Percentiles rank a stretch among this genome's conserved stretches.
These are phyloP conservation scores for Falco punctatus DNA, from an alignment of 2,113 vertebrate genomes.

Conservation along the genomic window DNA sequence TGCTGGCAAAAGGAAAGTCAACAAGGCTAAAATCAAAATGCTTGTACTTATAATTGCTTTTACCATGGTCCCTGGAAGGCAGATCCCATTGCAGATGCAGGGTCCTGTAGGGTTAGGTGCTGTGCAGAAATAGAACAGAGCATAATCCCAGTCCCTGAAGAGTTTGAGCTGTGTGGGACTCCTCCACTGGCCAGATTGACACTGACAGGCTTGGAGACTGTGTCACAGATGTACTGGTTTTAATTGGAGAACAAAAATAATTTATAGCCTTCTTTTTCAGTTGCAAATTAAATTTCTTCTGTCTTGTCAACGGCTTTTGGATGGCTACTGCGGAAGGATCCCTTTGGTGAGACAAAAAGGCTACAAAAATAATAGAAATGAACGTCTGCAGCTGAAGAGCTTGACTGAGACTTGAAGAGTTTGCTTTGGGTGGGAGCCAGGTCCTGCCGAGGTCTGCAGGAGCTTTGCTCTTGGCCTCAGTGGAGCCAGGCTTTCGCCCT, in stretches of 20 bases:
- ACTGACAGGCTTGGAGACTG: fast-evolving
- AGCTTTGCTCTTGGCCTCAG: slow-evolving; percentile 12
- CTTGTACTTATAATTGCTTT: neutral
- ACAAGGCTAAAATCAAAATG: neutral
- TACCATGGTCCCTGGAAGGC: neutral
- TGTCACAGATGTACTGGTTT: neutral
- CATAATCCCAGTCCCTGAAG: neutral
- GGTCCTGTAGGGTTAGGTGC: neutral
- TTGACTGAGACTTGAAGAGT: slow-evolving; percentile 5
- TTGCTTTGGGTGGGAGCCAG: slow-evolving; percentile 47
- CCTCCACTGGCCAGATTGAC: neutral
- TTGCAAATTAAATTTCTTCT: slow-evolving; percentile 19
- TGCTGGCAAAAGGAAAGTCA: slow-evolving; percentile 39
- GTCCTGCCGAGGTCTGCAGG: slow-evolving; percentile 37
- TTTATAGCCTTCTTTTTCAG: neutral
- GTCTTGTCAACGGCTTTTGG: neutral
- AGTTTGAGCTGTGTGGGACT: neutral
- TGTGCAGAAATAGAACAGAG: neutral
- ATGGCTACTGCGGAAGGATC: neutral
- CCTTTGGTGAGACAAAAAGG: neutral
- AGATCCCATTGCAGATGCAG: neutral
- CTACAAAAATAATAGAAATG: neutral
- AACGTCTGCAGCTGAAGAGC: neutral
- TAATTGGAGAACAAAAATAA: neutral
- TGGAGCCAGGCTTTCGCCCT: neutral